phyloP scores from a whole-genome alignment of 2,888 invertebrate genomes.

The Iphiclides podalirius region DNA sequence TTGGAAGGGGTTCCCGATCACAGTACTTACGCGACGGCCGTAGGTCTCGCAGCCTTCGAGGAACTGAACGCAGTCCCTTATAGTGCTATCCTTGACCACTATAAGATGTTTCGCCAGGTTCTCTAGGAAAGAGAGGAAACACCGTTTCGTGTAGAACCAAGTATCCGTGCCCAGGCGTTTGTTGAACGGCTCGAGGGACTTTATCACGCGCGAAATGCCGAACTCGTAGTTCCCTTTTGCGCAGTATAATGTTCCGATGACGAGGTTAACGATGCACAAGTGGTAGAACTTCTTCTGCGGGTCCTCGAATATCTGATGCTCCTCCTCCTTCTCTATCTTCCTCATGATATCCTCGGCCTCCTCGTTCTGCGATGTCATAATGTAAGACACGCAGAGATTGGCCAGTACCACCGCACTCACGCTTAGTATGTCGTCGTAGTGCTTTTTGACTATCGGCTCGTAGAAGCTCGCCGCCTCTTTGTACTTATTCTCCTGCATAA shows the following conservation, averaged over 20 bases:
- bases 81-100: constrained; percentile 90
- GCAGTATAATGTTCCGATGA: constrained; percentile 98
- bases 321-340: constrained; percentile 99
- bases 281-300: constrained; percentile 97
- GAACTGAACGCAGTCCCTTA: constrained; percentile 93
- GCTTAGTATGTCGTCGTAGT: constrained; percentile 95
- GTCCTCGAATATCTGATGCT: constrained; percentile 93
- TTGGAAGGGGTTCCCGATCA: constrained; percentile 90
- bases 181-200: constrained; percentile 96
- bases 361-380: constrained; percentile 99
- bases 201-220: constrained; percentile 97
- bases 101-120: constrained; percentile 95
- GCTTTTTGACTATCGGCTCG: constrained; percentile 97
- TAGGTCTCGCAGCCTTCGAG: constrained; percentile 94
- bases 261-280: constrained; percentile 98
- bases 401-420: constrained; percentile 99
- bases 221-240: constrained; percentile 99
- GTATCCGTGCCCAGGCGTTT: constrained; percentile 98
- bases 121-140: constrained; percentile 95
- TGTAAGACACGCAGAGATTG: constrained; percentile 98
- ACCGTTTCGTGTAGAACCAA: constrained; percentile 98
- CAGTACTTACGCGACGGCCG: constrained; percentile 90
- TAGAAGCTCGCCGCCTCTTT: constrained; percentile 99
- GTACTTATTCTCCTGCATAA: constrained; percentile 99
- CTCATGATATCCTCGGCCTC: constrained; percentile 99